These are phyloP conservation scores for Drosophila recens DNA, from an alignment of 2,888 invertebrate species.

Conservation along the genomic window DNA sequence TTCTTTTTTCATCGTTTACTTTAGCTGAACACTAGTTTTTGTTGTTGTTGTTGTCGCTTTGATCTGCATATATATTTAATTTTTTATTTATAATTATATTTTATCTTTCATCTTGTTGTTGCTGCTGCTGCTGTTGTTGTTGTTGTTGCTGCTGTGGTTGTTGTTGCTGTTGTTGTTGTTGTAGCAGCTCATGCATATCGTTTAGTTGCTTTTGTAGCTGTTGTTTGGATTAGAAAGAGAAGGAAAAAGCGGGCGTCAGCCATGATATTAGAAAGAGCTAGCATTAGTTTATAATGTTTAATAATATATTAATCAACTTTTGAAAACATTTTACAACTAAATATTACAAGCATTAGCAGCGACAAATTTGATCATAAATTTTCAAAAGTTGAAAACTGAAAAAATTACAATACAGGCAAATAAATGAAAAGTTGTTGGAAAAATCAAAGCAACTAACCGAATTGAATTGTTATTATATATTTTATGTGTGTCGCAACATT, in stretches of 20 bases:
- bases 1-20: constrained; percentile 18
- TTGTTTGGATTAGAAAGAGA: constrained; percentile 27
- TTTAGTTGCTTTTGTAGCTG: constrained; percentile 58
- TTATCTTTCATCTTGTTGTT: constrained; percentile 22
- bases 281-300: constrained; percentile 4
- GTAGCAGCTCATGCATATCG: constrained; percentile 28
- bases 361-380: constrained; percentile 6
- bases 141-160: constrained; percentile 21
- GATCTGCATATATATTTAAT: constrained; percentile 12
- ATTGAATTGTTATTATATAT: constrained; percentile 31
- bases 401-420: background rate
- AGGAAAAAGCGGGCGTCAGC: constrained; percentile 10
- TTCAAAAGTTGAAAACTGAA: constrained; percentile 25
- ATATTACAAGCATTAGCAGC: background rate
- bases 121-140: constrained; percentile 30
- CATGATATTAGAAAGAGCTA: constrained; percentile 46
- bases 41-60: constrained; percentile 30
- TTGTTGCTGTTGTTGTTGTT: constrained; percentile 23
- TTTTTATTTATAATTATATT: constrained; percentile 13
- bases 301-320: constrained; percentile 21
- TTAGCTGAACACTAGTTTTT: constrained; percentile 52
- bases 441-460: constrained; percentile 54
- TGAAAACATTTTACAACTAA: constrained; percentile 9
- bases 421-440: background rate
- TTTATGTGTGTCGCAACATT: constrained; percentile 23